Conservation (phyloP, 1,140 invertebrate species). For the Atta texana region DNA sequence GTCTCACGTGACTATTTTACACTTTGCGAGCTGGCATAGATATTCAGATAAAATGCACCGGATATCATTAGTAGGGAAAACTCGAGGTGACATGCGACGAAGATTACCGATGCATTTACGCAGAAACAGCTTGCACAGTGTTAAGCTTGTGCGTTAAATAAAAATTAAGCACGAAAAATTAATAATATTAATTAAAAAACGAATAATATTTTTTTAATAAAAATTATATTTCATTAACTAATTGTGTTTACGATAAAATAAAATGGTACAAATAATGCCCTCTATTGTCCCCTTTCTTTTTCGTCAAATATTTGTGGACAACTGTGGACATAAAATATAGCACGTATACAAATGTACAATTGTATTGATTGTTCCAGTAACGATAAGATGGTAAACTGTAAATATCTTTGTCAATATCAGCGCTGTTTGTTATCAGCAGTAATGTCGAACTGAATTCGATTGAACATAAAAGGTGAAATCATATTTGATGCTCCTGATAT, state of each 20-base stretch:
- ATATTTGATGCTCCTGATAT: constrained; percentile 54
- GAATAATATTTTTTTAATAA: not conserved
- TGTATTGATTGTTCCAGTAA: constrained; percentile 43
- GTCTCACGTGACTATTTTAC: constrained; percentile 50
- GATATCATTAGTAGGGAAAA: constrained; percentile 52
- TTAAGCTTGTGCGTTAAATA: not conserved
- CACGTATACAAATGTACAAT: constrained; percentile 12
- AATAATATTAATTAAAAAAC: no score
- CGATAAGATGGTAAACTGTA: constrained; percentile 56
- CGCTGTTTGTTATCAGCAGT: constrained; percentile 50
- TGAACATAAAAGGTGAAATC: constrained; percentile 59
- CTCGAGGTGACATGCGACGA: constrained; percentile 33
- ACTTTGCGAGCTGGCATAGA: constrained; percentile 19
- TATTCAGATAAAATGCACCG: constrained; percentile 35
- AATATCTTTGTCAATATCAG: constrained; percentile 40
- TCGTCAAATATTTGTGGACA: constrained; percentile 30
- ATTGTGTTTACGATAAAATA: not conserved
- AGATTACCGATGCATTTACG: constrained; percentile 50
- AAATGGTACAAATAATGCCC: not conserved
- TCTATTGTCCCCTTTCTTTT: not conserved
- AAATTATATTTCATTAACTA: not conserved
- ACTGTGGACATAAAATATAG: constrained; percentile 6
- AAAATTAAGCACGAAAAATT: constrained; percentile 1
- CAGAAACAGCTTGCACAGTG: not conserved
- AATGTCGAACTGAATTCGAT: constrained; percentile 52